Conservation (phyloP, 2,113 vertebrate species). For the Hemichromis elongatus region DNA sequence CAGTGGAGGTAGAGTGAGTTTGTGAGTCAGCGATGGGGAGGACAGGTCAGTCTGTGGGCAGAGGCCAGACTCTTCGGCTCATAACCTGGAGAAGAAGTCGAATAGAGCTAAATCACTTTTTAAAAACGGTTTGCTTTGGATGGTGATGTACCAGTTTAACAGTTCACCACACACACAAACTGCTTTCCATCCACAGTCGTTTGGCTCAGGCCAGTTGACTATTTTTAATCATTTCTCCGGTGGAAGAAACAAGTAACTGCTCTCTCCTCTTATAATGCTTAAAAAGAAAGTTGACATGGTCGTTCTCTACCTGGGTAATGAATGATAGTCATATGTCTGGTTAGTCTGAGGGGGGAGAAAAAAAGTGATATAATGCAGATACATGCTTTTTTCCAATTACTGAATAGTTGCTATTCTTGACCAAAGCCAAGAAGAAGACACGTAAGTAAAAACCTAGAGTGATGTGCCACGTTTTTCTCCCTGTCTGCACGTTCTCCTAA, state of each 20-base stretch:
- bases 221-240: background rate
- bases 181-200: background rate
- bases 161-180: slow-evolving; percentile 22
- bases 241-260: background rate
- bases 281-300: background rate
- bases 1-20: slow-evolving; percentile 16
- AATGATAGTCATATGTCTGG: background rate
- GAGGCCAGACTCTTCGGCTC: slow-evolving; percentile 35
- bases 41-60: slow-evolving; percentile 27
- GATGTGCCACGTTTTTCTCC: slow-evolving; percentile 14
- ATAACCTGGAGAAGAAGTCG: slow-evolving; percentile 13
- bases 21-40: slow-evolving; percentile 42
- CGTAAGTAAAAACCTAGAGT: slow-evolving; percentile 17
- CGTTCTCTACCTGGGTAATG: background rate
- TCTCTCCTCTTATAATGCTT: background rate
- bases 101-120: slow-evolving; percentile 18
- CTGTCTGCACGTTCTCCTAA: slow-evolving; percentile 24
- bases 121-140: slow-evolving; percentile 3
- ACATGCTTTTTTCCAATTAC: background rate
- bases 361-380: background rate
- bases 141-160: slow-evolving; percentile 14
- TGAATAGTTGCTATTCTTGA: slow-evolving; percentile 6
- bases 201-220: background rate
- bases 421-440: slow-evolving; percentile 32
- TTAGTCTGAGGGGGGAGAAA: background rate